Conservation (phyloP, 2,113 vertebrate genomes). For the Marmota flaviventris region DNA sequence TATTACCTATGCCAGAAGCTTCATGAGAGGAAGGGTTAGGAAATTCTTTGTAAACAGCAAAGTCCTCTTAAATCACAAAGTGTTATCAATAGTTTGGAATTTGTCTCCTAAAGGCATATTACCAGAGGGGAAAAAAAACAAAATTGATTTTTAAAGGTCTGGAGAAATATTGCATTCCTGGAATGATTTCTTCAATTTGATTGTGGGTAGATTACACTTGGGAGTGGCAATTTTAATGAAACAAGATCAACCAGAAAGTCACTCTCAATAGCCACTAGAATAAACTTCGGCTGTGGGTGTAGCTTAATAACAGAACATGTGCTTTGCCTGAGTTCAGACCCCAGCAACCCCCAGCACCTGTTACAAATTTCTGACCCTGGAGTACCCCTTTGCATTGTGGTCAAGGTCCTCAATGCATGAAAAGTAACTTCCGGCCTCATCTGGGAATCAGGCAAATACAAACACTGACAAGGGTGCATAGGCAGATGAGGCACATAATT, state of each 20-base stretch:
- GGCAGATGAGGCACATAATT: background rate
- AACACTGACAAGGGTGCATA: background rate
- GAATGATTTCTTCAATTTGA: background rate
- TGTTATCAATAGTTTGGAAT: background rate
- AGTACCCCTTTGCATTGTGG: background rate
- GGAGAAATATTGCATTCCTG: background rate
- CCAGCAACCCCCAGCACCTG: too few relatives aligned
- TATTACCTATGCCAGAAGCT: background rate
- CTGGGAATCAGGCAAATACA: background rate
- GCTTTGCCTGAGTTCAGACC: background rate
- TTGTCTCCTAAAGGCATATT: background rate
- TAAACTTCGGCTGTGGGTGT: background rate
- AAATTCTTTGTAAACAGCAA: background rate
- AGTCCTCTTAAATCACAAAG: background rate
- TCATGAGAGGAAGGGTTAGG: background rate
- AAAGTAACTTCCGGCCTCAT: background rate
- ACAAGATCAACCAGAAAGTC: background rate
- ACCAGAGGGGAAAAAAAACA: background rate
- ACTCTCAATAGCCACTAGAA: background rate
- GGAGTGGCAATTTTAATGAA: background rate
- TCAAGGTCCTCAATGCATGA: background rate
- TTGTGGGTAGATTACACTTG: background rate
- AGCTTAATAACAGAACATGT: background rate
- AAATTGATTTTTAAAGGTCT: background rate
- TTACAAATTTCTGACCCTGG: background rate